Conservation (phyloP, 1,140 invertebrate genomes). For the Trichonephila inaurata region DNA sequence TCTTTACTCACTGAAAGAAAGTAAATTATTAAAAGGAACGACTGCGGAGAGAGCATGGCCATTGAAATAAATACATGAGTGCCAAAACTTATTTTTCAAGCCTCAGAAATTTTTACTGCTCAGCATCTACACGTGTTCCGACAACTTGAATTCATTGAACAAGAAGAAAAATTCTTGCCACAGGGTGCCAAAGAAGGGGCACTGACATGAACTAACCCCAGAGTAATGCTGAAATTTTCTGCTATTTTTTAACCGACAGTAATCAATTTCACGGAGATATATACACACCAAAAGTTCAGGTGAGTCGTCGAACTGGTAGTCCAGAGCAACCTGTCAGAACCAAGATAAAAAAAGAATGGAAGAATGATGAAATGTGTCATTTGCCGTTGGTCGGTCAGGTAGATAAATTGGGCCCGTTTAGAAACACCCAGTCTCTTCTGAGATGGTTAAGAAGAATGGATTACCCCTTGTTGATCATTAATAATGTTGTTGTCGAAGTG, state of each 20-base stretch:
- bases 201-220: not conserved
- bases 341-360: not conserved
- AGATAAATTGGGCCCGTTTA: not conserved
- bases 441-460: not conserved
- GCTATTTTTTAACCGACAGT: not conserved
- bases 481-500: not conserved
- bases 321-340: not conserved
- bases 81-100: not conserved
- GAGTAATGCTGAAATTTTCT: not conserved
- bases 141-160: not conserved
- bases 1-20: not conserved
- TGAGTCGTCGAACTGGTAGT: not conserved
- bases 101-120: not conserved
- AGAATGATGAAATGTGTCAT: not conserved
- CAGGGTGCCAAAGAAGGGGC: not conserved
- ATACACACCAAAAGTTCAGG: not conserved
- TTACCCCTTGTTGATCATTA: not conserved
- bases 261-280: not conserved
- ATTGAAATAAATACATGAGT: not conserved
- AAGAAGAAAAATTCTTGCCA: not conserved
- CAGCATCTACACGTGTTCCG: not conserved
- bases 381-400: not conserved
- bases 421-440: not conserved
- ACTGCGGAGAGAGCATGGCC: not conserved
- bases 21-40: not conserved